A percentile compares a stretch with the other conserved stretches of the same genome.
Conservation (phyloP, 1,140 invertebrate genomes). For the Microplitis demolitor region DNA sequence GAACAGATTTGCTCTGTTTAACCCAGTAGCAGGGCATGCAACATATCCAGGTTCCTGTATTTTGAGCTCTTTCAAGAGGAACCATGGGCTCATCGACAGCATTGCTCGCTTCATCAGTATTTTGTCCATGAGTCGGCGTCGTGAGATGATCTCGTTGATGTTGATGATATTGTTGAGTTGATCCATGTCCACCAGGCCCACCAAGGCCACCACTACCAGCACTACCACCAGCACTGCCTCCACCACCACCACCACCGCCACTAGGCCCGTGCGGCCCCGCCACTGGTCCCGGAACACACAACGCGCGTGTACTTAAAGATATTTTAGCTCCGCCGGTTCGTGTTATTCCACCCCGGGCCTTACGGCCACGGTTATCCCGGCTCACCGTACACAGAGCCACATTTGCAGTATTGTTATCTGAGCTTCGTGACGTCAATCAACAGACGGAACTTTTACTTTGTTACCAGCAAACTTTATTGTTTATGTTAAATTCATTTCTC, state of each 20-base stretch:
- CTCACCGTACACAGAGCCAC: conserved; percentile 58
- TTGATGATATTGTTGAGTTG: conserved; percentile 18
- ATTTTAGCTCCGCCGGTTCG: conserved; percentile 39
- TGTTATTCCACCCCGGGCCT: conserved; percentile 42
- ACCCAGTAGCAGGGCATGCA: conserved; percentile 67
- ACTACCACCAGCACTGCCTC: conserved; percentile 25
- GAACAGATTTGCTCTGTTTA: conserved; percentile 64
- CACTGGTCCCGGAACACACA: conserved; percentile 43
- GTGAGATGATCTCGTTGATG: background rate
- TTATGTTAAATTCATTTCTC: no score
- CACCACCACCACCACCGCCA: conserved; percentile 31
- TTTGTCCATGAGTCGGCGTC: conserved; percentile 19
- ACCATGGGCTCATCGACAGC: conserved; percentile 50
- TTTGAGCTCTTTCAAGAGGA: conserved; percentile 42
- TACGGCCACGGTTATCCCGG: conserved; percentile 47
- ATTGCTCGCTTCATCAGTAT: conserved; percentile 22
- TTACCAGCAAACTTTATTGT: background rate
- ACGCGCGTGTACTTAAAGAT: conserved; percentile 45
- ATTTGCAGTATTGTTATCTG: conserved; percentile 47
- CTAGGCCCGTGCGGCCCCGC: conserved; percentile 31
- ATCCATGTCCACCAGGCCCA: conserved; percentile 16
- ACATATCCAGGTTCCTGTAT: conserved; percentile 65
- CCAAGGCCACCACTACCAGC: conserved; percentile 15
- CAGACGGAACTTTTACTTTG: background rate
- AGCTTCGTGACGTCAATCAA: conserved; percentile 31